Conservation (phyloP, 2,888 invertebrate species). For the Ormyrus rosae region DNA sequence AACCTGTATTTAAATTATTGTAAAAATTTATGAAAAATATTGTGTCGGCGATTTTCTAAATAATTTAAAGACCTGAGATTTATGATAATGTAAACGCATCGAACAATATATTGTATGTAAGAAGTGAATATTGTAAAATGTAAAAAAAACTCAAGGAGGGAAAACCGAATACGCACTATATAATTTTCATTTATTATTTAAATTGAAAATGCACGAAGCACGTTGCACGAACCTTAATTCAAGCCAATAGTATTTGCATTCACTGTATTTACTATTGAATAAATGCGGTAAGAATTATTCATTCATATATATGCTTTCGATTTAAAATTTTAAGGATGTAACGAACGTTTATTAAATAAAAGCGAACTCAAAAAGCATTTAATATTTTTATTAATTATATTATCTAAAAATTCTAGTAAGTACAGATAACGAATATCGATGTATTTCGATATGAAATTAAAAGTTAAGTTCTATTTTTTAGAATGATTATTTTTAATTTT, state of each 20-base stretch:
- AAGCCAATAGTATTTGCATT: conserved; percentile 35
- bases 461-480: no score
- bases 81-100: conserved; percentile 27
- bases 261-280: conserved; percentile 39
- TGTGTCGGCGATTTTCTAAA: background rate
- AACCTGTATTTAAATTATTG: background rate
- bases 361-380: conserved; percentile 54
- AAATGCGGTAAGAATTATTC: conserved; percentile 19
- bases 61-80: conserved; percentile 19
- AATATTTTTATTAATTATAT: background rate
- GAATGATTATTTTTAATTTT: no score
- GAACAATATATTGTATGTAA: conserved; percentile 45
- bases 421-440: no score
- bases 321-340: conserved; percentile 63
- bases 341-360: conserved; percentile 63
- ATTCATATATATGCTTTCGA: conserved; percentile 60
- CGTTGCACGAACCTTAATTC: conserved; percentile 31
- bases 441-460: no score
- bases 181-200: conserved; percentile 32
- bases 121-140: conserved; percentile 50
- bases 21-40: background rate
- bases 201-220: conserved; percentile 34
- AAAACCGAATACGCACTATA: conserved; percentile 26
- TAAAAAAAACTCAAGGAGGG: conserved; percentile 9
- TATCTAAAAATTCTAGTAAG: no score